Evolutionary conservation across 2,888 invertebrate genomes (phyloP).

Genomic region (Ditula angustiorana): DNA sequence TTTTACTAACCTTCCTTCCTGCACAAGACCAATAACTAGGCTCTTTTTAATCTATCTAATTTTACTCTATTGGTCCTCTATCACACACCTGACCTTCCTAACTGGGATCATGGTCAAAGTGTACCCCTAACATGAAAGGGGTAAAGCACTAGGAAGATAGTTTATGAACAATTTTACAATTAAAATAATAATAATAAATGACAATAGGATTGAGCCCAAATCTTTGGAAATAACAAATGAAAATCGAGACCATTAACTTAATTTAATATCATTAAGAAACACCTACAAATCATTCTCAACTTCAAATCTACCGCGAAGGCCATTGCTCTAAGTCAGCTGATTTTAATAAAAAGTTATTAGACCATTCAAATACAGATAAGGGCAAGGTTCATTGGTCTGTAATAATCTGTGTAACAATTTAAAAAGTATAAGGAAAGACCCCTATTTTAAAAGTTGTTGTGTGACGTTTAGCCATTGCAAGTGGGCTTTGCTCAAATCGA

Average conservation of each 20-base stretch:
- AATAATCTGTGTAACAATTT: background rate
- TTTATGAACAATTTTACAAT: too few species aligned
- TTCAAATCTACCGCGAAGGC: slow-evolving; percentile 24
- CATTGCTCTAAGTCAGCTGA: slow-evolving; percentile 24
- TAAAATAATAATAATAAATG: too few species aligned
- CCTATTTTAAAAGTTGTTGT: too few species aligned
- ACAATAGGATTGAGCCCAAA: too few species aligned
- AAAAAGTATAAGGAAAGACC: too few species aligned
- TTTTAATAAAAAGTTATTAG: slow-evolving; percentile 4
- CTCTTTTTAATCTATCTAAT: background rate
- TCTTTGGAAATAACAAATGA: too few species aligned
- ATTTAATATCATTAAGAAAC: slow-evolving; percentile 3
- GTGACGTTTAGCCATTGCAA: too few species aligned
- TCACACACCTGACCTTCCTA: background rate
- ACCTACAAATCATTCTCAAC: background rate
- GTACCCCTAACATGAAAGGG: too few species aligned
- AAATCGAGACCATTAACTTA: too few species aligned
- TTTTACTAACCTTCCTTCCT: slow-evolving; percentile 12
- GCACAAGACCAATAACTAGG: background rate
- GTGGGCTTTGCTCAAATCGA: too few species aligned
- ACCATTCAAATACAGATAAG: background rate
- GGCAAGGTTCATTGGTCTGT: background rate
- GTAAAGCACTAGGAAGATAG: too few species aligned
- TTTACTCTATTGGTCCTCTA: background rate
- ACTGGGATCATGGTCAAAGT: too few species aligned